Evolutionary conservation across 2,113 vertebrate genomes (phyloP), one percentile per base, ranked within the genome.

Genomic region (Ailurus styani): DNA sequence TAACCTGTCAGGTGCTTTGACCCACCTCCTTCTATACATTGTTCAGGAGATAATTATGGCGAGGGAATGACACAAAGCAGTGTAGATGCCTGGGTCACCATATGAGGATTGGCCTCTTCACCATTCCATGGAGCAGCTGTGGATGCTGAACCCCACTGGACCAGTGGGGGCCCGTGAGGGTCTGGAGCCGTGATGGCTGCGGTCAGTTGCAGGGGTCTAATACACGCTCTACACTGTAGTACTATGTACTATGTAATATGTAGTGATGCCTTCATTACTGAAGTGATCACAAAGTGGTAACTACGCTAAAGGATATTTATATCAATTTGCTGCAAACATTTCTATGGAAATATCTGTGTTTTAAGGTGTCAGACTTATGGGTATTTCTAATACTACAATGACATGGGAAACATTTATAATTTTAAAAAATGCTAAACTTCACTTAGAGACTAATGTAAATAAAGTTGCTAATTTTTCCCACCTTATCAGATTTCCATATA

Each of bases 91-190:
- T n/a, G 31, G 13, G 23, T 57, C 68, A 37, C 34, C 25, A 14
- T 52, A 40, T 17, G 7, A 47, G 3, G 34, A 64, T 31, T 47
- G 12, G 5, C 2, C 14, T 12, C 31, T 37, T 66, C 10, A n/a
- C 37, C 47, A 12, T 29, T 23, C 40, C 25, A 5, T 29, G 40
- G 18, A 57, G 37, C 4, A 13, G 13, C 14, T 86, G 3, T 25
- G 2, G 7, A 29, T 7, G 0, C 20, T 3, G 14, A 62, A 17
- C 37, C n/a, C n/a, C n/a, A n/a, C n/a, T 4, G 9, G 45, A 37
- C 50, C 8, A 34, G 3, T 9, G 2, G n/a, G 29, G 31, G 25
- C 9, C 20, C 14, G 14, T 7, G 31, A 20, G 25, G 20, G 27
- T 18, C 15, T 31, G 29, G 27, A 64, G 40, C 29, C 6, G 5